Conservation (phyloP, 2,888 invertebrate species). For the Diarsia rubi region DNA sequence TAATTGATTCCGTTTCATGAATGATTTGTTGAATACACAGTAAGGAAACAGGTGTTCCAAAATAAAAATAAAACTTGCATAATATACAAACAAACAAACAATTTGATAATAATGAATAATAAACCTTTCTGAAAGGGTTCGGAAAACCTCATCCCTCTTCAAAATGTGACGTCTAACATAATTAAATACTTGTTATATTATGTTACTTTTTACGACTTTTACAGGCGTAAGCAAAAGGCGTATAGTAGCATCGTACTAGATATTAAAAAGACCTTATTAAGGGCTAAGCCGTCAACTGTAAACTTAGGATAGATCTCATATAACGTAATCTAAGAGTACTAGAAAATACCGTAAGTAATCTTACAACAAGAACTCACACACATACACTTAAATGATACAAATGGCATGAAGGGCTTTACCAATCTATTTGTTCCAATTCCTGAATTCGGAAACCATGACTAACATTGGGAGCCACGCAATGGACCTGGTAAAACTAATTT, state of each 20-base stretch:
- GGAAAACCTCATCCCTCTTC: slow-evolving; percentile 45
- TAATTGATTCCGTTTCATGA: slow-evolving; percentile 17
- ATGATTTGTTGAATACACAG: slow-evolving; percentile 28
- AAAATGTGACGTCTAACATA: slow-evolving; percentile 44
- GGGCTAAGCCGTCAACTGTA: no score
- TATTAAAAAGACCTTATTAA: not conserved
- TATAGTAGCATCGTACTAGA: not conserved
- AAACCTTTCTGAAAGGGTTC: slow-evolving; percentile 40
- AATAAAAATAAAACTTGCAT: slow-evolving; percentile 6
- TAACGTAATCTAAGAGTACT: no score
- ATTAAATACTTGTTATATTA: slow-evolving; percentile 43
- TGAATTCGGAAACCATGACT: not conserved
- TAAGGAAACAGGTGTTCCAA: slow-evolving; percentile 25
- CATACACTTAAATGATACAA: not conserved
- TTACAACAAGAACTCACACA: not conserved
- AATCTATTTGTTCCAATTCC: not conserved
- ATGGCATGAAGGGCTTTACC: not conserved
- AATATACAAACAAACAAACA: slow-evolving; percentile 11
- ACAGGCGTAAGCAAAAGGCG: not conserved
- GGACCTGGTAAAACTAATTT: no score
- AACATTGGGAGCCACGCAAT: not conserved
- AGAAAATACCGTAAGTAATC: not conserved
- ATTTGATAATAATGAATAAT: slow-evolving; percentile 43
- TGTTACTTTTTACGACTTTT: slow-evolving; percentile 20
- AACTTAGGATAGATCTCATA: not conserved